Conservation (phyloP, 2,888 invertebrate genomes). For the Sminthurinus aureus region DNA sequence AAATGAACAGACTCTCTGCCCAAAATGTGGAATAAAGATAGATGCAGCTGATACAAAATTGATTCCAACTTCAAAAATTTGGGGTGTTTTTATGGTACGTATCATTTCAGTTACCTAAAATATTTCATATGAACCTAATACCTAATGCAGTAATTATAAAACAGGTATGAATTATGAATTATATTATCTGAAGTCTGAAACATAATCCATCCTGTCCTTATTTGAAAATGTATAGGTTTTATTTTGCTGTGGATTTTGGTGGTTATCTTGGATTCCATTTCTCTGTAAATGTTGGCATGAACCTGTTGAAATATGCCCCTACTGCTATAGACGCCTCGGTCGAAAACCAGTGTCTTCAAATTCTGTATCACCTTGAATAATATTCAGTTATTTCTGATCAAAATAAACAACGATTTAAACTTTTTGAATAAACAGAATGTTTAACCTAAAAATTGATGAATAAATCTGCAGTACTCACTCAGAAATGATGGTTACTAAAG, state of each 20-base stretch:
- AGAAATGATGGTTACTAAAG: not conserved
- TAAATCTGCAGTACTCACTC: not conserved
- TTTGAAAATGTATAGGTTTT: not conserved
- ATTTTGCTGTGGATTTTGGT: conserved; percentile 26
- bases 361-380: too few species aligned
- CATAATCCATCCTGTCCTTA: too few species aligned
- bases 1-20: not conserved
- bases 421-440: not conserved
- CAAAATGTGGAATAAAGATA: conserved; percentile 15
- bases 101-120: not conserved
- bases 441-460: too few species aligned
- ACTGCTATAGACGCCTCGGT: too few species aligned
- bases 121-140: not conserved
- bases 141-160: not conserved
- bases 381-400: too few species aligned
- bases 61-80: conserved; percentile 1
- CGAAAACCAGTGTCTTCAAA: too few species aligned
- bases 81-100: not conserved
- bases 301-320: conserved; percentile 14
- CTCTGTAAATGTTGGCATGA: conserved; percentile 6
- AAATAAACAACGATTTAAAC: not conserved
- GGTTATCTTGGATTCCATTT: conserved; percentile 27
- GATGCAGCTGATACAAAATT: conserved; percentile 33
- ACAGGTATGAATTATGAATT: not conserved
- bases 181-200: not conserved